Base-by-base conservation (phyloP, 2,888 invertebrate genomes). In the Didymodactylos carnosus region DNA sequence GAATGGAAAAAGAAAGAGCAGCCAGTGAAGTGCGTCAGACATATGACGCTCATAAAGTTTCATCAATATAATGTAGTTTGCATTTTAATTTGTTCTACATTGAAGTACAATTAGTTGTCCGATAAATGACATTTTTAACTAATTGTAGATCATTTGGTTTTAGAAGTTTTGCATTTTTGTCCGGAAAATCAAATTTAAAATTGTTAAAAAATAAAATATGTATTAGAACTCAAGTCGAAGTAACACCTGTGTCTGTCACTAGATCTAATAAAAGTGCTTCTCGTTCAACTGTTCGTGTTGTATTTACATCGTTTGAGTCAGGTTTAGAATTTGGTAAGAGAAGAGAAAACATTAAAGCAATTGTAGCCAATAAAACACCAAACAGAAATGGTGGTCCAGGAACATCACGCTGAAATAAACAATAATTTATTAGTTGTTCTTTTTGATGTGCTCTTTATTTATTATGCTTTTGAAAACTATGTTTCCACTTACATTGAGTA, bases 341-440 rank as follows among this genome's bases (percentile, higher is more conserved):
- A 35, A 62, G 35, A 35, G 10, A 62, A 62, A 62, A 62, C 62
- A 62, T 62, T 62, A 62, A 62, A 19, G 97, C 97, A 83, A 93
- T 89, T 79, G 97, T 89, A 78, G 97, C 97, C 84, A 98, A 88
- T 82, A 97, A 87, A 73, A 97, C 94, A 76, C 98, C 98, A 84
- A 97, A 91, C 77, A 97, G 92, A 84, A 98, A 98, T 19, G 98
- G 97, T 75, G 98, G 98, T 1, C 98, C 98, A 46, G 95, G 95
- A 81, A 95, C 89, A 82, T 92, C 85, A 86, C 91, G 80, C 46
- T 6, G 35, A 27, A n/a, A 27, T 41, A 35, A 40, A 23, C 29
- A 29, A 19, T n/a, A n/a, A n/a, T n/a, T n/a, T n/a, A n/a, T n/a
- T n/a, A n/a, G n/a, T n/a, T n/a, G n/a, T n/a, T n/a, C n/a, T n/a